Conservation (phyloP, 2,797 vertebrate species). For the Lagocephalus sceleratus region DNA sequence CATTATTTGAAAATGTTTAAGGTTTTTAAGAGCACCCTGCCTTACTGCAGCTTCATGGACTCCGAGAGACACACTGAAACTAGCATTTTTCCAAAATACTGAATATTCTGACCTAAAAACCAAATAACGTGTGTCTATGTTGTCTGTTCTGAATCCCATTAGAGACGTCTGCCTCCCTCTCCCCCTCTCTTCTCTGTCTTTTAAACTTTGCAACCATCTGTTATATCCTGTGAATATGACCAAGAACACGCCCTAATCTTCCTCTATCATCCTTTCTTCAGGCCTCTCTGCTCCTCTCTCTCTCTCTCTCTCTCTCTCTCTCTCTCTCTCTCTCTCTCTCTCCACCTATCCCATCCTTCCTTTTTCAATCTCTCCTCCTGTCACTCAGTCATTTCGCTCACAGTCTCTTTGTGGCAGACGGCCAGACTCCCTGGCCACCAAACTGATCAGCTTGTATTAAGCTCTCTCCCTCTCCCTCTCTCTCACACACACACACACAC, state of each 20-base stretch:
- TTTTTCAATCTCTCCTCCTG: background rate
- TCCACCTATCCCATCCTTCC: background rate
- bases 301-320: background rate
- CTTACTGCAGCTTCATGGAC: too few relatives aligned
- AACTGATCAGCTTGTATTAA: constrained; percentile 51
- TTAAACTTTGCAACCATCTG: too few relatives aligned
- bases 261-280: too few relatives aligned
- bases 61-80: too few relatives aligned
- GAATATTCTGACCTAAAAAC: too few relatives aligned
- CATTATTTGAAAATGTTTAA: too few relatives aligned
- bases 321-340: background rate
- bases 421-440: constrained; percentile 42
- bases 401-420: constrained; percentile 34
- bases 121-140: too few relatives aligned
- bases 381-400: constrained; percentile 11
- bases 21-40: too few relatives aligned
- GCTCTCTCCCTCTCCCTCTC: constrained; percentile 18
- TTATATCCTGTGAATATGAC: constrained; percentile 8
- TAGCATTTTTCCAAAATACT: too few relatives aligned
- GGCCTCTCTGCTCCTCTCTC: background rate
- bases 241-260: constrained; percentile 1
- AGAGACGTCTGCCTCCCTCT: too few relatives aligned
- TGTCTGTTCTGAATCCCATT: too few relatives aligned
- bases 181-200: too few relatives aligned
- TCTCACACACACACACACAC: constrained; percentile 5